Conservation (phyloP, 2,113 vertebrate genomes). For the Lasiurus borealis region DNA sequence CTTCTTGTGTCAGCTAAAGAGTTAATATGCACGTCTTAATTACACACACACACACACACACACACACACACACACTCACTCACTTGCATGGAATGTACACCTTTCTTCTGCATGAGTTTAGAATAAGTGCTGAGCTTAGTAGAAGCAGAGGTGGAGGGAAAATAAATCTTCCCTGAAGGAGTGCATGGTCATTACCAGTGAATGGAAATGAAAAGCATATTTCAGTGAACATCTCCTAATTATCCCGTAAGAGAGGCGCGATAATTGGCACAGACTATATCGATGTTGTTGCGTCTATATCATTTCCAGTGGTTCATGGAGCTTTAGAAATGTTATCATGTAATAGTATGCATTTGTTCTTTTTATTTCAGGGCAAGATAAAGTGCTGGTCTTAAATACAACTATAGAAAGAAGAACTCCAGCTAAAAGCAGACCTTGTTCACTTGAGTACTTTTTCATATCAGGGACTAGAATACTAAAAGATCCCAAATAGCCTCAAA, state of each 20-base stretch:
- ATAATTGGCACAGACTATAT: conserved; percentile 78
- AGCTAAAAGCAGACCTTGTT: conserved; percentile 54
- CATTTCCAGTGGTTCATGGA: conserved; percentile 77
- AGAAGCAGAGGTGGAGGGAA: conserved; percentile 72
- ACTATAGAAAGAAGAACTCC: conserved; percentile 48
- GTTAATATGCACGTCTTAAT: conserved; percentile 74
- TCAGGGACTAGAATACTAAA: not conserved
- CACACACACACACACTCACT: conserved; percentile 75
- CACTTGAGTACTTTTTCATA: conserved; percentile 54
- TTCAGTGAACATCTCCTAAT: conserved; percentile 77
- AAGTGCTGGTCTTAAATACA: conserved; percentile 77
- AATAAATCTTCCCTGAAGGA: conserved; percentile 78
- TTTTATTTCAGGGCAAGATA: conserved; percentile 77
- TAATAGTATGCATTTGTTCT: conserved; percentile 78
- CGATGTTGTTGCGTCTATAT: conserved; percentile 48
- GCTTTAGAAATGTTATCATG: conserved; percentile 78
- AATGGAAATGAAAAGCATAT: conserved; percentile 77
- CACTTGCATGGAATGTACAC: conserved; percentile 77
- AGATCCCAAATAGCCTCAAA: not conserved
- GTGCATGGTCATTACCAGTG: conserved; percentile 79
- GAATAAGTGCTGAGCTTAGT: conserved; percentile 79
- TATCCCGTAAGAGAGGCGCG: conserved; percentile 73
- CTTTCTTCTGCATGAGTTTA: conserved; percentile 81
- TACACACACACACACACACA: conserved; percentile 76
- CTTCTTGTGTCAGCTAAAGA: conserved; percentile 85